A percentile compares a stretch with the other conserved stretches of the same genome.
These are phyloP conservation scores for Pitangus sulphuratus DNA, from an alignment of 2,797 vertebrate species.

Conservation along the genomic window DNA sequence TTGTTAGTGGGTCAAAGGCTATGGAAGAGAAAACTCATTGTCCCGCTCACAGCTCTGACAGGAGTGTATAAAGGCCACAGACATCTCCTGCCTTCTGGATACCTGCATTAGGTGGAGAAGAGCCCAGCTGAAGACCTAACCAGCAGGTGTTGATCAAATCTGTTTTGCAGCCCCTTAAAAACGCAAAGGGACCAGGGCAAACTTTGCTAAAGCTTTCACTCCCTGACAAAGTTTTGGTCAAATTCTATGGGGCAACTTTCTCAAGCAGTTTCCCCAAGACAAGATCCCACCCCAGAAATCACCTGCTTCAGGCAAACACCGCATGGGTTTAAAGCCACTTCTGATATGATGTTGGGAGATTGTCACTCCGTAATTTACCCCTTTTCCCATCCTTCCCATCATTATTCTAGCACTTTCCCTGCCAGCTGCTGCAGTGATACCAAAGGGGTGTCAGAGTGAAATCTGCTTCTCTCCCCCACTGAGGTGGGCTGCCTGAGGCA, in stretches of 20 bases:
- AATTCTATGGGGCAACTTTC: background rate
- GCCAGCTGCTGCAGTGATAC: background rate
- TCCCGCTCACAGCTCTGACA: background rate
- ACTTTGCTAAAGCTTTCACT: background rate
- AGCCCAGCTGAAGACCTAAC: background rate
- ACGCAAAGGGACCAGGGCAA: too few relatives aligned
- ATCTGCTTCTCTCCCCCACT: background rate
- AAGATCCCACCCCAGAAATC: background rate
- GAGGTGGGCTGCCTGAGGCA: background rate
- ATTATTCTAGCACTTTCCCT: background rate
- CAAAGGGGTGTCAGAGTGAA: background rate
- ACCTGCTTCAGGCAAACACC: background rate
- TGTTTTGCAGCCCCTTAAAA: background rate
- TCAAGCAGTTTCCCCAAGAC: background rate
- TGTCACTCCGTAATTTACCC: fast-evolving
- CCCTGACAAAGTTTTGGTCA: background rate
- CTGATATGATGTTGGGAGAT: background rate
- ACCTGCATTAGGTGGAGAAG: fast-evolving
- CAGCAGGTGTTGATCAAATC: background rate
- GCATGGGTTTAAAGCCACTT: fast-evolving
- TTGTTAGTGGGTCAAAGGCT: background rate
- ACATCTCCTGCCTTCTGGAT: background rate
- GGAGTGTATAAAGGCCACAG: background rate
- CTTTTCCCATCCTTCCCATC: background rate
- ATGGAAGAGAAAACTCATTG: fast-evolving